Evolutionary conservation across 2,113 vertebrate genomes (phyloP).

Genomic region (Pungitius pungitius): DNA sequence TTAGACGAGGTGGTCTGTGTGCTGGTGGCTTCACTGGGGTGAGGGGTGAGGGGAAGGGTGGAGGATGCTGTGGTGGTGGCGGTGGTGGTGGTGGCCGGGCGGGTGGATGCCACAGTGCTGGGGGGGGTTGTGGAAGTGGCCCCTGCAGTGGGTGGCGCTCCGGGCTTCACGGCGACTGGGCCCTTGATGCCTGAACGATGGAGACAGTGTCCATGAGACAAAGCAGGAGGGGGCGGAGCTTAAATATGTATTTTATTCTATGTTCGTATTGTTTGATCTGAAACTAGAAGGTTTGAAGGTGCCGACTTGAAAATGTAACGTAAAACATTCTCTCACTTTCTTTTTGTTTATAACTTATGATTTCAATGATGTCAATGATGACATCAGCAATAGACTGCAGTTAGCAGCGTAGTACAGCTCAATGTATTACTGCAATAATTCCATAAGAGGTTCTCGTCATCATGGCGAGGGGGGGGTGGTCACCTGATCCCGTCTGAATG

Average conservation of each 20-base stretch:
- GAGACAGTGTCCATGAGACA: constrained; percentile 17
- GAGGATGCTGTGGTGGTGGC: constrained; percentile 16
- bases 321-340: neutral
- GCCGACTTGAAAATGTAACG: neutral
- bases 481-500: too few relatives aligned
- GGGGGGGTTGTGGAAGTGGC: constrained; percentile 43
- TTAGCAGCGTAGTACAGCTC: too few relatives aligned
- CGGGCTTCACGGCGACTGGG: constrained; percentile 54
- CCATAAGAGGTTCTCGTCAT: too few relatives aligned
- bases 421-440: too few relatives aligned
- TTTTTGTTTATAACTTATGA: neutral
- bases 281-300: neutral
- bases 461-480: too few relatives aligned
- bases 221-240: neutral
- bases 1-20: constrained; percentile 15
- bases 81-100: constrained; percentile 16
- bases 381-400: too few relatives aligned
- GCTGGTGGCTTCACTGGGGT: constrained; percentile 23
- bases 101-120: constrained; percentile 20
- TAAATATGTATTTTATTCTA: neutral
- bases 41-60: constrained; percentile 13
- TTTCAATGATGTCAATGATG: too few relatives aligned
- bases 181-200: constrained; percentile 85
- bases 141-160: constrained; percentile 51
- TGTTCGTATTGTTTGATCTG: neutral